Evolutionary conservation across 2,113 vertebrate genomes (phyloP), one percentile per base, ranked within the genome.

Genomic region (Cynopterus brachyotis): DNA sequence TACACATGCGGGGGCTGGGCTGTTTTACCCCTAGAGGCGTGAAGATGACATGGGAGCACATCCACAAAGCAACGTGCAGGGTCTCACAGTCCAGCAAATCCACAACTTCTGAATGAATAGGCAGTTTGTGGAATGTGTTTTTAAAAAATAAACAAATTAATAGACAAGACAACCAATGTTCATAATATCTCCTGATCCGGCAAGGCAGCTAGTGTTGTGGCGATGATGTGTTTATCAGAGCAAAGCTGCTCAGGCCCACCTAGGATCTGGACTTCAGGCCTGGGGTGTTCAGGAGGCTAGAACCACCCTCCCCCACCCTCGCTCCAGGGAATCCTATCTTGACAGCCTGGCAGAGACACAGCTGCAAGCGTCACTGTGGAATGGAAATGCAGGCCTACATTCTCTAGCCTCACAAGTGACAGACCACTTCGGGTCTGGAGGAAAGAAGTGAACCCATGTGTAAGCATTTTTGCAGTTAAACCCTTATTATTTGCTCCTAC

Each of bases 401-500:
- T 30, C 0, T 16, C 35, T 6, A 32, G 87, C 35, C 66, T 19
- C 53, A 37, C 0, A 1, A 35, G 22, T 5, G 8, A 76, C 17
- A 42, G 70, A 10, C 4, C 13, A 16, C 22, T 28, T 6, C 3
- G n/a, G 50, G 40, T 11, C 75, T 76, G 26, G 47, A 69, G 64
- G 47, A 89, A 83, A 95, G 28, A 53, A 42, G 47, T n/a, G 13
- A 69, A 89, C 50, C 89, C 66, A 1, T 2, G 0, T 0, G 28
- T 45, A 19, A 8, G 37, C 50, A 35, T 69, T 96, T 66, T 79
- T 91, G 75, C 3, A 55, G 24, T 87, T 32, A 83, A 89, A 87
- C 96, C 17, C 35, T 66, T 83, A 30, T 32, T 19, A 13, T 72
- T n/a, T 94, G 26, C 83, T 83, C 72, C 89, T 93, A 9, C 26